Evolutionary conservation across 2,888 invertebrate species (phyloP).

Genomic region (Dasypolia templi): DNA sequence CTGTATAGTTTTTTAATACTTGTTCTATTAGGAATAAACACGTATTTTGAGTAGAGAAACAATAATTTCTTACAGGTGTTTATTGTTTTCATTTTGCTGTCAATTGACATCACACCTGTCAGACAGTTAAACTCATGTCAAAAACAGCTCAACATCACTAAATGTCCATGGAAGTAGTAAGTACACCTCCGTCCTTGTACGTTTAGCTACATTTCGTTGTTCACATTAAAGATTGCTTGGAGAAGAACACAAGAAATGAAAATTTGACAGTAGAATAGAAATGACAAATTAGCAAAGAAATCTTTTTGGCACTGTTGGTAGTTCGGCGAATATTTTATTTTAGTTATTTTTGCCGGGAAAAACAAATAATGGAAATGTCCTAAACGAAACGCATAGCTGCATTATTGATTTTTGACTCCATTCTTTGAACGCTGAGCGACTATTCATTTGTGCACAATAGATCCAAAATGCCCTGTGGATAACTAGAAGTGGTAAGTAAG

Average conservation of each 20-base stretch:
- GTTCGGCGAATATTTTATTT: background rate
- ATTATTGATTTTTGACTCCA: slow-evolving; percentile 27
- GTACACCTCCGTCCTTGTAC: background rate
- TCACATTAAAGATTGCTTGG: background rate
- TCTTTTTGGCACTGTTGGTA: background rate
- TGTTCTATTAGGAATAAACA: background rate
- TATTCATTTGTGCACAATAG: background rate
- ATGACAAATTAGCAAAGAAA: background rate
- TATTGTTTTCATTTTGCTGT: slow-evolving; percentile 19
- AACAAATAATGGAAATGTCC: slow-evolving; percentile 7
- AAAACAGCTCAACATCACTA: background rate
- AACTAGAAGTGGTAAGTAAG: slow-evolving; percentile 6
- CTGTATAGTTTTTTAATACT: background rate
- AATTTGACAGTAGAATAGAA: slow-evolving; percentile 1
- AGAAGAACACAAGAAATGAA: background rate
- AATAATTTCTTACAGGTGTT: background rate
- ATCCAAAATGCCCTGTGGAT: background rate
- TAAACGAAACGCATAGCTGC: slow-evolving; percentile 42
- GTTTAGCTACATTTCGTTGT: slow-evolving; percentile 27
- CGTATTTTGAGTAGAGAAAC: background rate
- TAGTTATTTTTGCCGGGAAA: background rate
- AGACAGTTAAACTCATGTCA: slow-evolving; percentile 7
- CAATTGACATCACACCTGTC: background rate
- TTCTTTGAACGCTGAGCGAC: slow-evolving; percentile 3
- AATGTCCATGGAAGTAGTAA: slow-evolving; percentile 24